These are phyloP conservation scores for Cerceris ruficornis DNA, from an alignment of 2,888 invertebrate species.

Conservation along the genomic window DNA sequence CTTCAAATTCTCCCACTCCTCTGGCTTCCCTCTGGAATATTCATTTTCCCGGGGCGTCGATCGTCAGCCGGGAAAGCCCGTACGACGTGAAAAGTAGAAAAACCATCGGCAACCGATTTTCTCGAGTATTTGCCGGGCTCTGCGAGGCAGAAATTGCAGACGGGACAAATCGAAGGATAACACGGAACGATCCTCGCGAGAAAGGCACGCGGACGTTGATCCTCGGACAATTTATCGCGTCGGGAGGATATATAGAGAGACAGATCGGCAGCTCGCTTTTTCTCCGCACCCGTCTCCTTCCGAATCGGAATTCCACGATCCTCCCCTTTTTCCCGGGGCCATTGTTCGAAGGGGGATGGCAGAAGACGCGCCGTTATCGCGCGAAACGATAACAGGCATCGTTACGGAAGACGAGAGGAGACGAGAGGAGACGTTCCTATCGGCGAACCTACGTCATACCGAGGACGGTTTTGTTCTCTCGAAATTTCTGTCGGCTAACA, in stretches of 20 bases:
- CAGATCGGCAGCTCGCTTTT: constrained; percentile 12
- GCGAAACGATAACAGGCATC: constrained; percentile 46
- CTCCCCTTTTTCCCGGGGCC: constrained; percentile 6
- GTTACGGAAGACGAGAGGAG: constrained; percentile 31
- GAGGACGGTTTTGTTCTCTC: constrained; percentile 6
- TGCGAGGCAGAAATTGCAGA: too few species aligned
- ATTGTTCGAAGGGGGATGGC: constrained; percentile 46
- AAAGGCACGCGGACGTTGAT: constrained; percentile 26
- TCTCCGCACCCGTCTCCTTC: too few species aligned
- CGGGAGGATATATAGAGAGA: constrained; percentile 5
- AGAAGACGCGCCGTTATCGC: constrained; percentile 38
- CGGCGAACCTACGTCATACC: constrained; percentile 19
- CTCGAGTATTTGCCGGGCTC: too few species aligned
- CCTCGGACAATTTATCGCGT: constrained; percentile 35
- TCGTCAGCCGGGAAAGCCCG: too few species aligned
- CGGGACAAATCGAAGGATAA: too few species aligned
- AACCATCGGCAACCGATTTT: too few species aligned
- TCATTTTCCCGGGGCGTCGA: too few species aligned
- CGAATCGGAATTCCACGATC: constrained; percentile 40
- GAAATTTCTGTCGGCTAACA: constrained; percentile 1
- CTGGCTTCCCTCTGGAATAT: too few species aligned
- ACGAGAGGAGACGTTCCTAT: constrained; percentile 2
- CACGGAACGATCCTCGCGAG: too few species aligned
- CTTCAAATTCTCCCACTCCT: too few species aligned
- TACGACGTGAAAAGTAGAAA: too few species aligned